A percentile compares a stretch with the other conserved stretches of the same genome.
Evolutionary conservation across 2,888 invertebrate genomes (phyloP).

Genomic region (Rutpela maculata): DNA sequence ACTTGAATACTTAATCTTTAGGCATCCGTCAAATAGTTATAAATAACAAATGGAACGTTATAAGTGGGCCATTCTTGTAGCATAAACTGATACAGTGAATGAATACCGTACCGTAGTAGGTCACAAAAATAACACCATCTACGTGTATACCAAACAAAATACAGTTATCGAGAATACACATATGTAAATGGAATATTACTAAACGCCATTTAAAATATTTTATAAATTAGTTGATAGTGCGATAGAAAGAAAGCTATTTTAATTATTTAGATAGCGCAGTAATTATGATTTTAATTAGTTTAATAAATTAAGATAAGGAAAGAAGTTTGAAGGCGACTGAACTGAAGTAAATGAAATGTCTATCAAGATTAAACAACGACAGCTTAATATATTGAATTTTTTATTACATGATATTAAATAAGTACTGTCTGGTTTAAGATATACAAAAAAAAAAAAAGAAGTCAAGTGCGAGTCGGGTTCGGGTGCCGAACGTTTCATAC

Average conservation of each 20-base stretch:
- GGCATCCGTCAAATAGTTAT: constrained; percentile 14
- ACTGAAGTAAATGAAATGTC: constrained; percentile 14
- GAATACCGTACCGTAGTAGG: constrained; percentile 26
- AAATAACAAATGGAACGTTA: constrained; percentile 23
- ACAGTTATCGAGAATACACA: constrained; percentile 35
- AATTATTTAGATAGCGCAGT: constrained; percentile 29
- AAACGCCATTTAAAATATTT: constrained; percentile 29
- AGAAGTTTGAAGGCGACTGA: constrained; percentile 24
- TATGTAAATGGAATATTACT: constrained; percentile 33
- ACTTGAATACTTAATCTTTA: constrained; percentile 22
- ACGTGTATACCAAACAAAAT: constrained; percentile 19
- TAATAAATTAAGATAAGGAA: constrained; percentile 32
- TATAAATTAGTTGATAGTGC: constrained; percentile 20
- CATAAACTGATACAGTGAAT: constrained; percentile 14
- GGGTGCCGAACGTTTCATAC: no score
- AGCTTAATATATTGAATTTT: constrained; percentile 1
- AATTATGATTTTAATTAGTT: constrained; percentile 31
- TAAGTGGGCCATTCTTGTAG: constrained; percentile 29
- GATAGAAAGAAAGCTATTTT: constrained; percentile 30
- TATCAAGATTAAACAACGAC: constrained; percentile 17
- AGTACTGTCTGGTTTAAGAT: neutral
- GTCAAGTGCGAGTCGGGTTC: no score
- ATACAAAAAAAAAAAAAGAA: no score
- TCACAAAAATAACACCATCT: constrained; percentile 31
- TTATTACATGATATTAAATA: neutral